phyloP scores from a whole-genome alignment of 1,140 invertebrate species.

The Contarinia nasturtii region DNA sequence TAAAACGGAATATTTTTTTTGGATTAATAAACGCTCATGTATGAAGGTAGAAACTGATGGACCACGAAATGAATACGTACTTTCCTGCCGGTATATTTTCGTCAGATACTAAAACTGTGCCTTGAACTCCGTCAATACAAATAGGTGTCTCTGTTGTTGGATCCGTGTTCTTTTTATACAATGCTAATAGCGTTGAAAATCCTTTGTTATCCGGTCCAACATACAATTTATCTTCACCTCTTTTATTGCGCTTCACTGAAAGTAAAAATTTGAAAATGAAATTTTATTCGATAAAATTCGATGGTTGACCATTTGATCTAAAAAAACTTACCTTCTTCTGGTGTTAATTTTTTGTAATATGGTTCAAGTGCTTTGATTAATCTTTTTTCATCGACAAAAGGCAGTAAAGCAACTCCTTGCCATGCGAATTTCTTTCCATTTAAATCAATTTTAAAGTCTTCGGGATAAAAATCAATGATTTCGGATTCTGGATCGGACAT shows the following conservation, averaged over 20 bases:
- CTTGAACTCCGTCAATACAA: slow-evolving; percentile 49
- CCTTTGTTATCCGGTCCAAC: slow-evolving; percentile 45
- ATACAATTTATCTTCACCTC: slow-evolving; percentile 66
- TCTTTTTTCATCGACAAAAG: slow-evolving; percentile 91
- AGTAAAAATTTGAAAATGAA: slow-evolving; percentile 7
- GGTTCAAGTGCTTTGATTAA: slow-evolving; percentile 71
- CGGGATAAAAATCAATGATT: slow-evolving; percentile 98
- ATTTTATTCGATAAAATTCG: neutral
- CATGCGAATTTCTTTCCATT: slow-evolving; percentile 99
- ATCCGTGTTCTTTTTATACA: slow-evolving; percentile 39
- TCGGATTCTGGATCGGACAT: slow-evolving; percentile 86
- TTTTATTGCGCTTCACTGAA: slow-evolving; percentile 36
- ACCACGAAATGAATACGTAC: too few species aligned
- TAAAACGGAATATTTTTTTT: slow-evolving; percentile 14
- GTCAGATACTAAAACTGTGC: slow-evolving; percentile 46
- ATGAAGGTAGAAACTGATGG: too few species aligned
- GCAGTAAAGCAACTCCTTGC: slow-evolving; percentile 95
- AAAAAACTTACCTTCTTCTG: slow-evolving; percentile 47
- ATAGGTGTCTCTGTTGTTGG: slow-evolving; percentile 29
- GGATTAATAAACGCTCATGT: too few species aligned
- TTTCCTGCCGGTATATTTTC: slow-evolving; percentile 43
- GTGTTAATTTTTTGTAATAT: slow-evolving; percentile 59
- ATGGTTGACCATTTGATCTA: neutral
- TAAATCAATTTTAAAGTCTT: slow-evolving; percentile 95
- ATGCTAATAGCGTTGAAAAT: slow-evolving; percentile 44